A percentile compares a stretch with the other conserved stretches of the same genome.
Evolutionary conservation across 2,888 invertebrate species (phyloP).

Genomic region (Metellina segmentata): DNA sequence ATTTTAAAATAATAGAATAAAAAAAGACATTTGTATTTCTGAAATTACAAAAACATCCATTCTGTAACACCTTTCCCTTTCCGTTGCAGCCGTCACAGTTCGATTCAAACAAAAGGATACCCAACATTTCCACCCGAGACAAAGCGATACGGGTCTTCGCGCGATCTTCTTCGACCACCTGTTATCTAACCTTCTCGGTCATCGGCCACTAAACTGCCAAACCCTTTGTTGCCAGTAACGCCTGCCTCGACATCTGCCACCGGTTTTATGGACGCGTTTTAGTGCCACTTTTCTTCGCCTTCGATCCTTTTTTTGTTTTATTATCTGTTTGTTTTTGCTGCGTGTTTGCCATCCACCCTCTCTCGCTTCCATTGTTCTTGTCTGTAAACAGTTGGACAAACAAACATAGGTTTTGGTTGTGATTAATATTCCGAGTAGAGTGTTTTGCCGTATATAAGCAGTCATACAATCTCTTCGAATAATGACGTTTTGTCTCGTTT

Average conservation of each 20-base stretch:
- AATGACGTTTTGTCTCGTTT: no score
- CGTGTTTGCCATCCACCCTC: background rate
- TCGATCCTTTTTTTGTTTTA: no score
- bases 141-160: constrained; percentile 27
- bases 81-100: background rate
- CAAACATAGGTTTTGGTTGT: background rate
- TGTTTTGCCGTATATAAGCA: background rate
- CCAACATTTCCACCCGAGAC: background rate
- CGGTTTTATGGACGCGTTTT: constrained; percentile 5
- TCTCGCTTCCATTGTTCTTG: no score
- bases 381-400: background rate
- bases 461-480: no score
- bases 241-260: constrained; percentile 36
- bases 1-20: no score
- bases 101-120: background rate
- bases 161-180: constrained; percentile 39
- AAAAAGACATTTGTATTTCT: no score
- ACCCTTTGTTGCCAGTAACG: constrained; percentile 40
- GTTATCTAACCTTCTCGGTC: constrained; percentile 30
- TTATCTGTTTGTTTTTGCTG: background rate
- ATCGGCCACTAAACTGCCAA: constrained; percentile 60
- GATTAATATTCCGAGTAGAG: background rate
- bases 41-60: no score
- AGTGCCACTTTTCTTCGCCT: background rate
- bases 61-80: background rate